Conservation (phyloP, 2,888 invertebrate genomes). For the Arctia plantaginis region DNA sequence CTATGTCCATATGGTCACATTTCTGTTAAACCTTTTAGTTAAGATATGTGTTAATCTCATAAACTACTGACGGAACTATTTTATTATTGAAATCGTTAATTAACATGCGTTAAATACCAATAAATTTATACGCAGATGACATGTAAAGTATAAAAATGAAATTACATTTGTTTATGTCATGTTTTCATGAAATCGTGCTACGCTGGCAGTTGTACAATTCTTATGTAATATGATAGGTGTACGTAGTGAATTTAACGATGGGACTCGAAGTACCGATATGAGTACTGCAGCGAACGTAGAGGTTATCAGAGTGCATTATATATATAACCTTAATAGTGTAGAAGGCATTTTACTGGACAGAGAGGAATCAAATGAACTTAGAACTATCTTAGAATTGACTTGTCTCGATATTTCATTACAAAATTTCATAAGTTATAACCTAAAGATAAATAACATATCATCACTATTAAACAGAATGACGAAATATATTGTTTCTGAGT, state of each 20-base stretch:
- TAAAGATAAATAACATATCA: not conserved
- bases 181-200: constrained; percentile 12
- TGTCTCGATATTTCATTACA: not conserved
- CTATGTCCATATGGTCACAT: not conserved
- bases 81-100: constrained; percentile 30
- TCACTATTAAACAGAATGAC: not conserved
- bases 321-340: not conserved
- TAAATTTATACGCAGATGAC: constrained; percentile 39
- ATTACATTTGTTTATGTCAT: constrained; percentile 35
- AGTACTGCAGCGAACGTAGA: not conserved
- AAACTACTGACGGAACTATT: constrained; percentile 26
- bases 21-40: constrained; percentile 13
- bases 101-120: constrained; percentile 30
- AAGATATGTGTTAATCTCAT: constrained; percentile 21
- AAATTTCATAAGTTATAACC: not conserved
- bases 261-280: not conserved
- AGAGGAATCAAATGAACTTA: not conserved
- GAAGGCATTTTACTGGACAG: not conserved
- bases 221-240: constrained; percentile 10
- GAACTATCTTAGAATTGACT: not conserved
- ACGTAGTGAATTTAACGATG: constrained; percentile 3
- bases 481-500: not conserved
- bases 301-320: not conserved
- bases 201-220: not conserved
- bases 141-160: constrained; percentile 27